These are phyloP conservation scores for Drosophila paulistorum DNA, from an alignment of 1,140 invertebrate species.

Conservation along the genomic window DNA sequence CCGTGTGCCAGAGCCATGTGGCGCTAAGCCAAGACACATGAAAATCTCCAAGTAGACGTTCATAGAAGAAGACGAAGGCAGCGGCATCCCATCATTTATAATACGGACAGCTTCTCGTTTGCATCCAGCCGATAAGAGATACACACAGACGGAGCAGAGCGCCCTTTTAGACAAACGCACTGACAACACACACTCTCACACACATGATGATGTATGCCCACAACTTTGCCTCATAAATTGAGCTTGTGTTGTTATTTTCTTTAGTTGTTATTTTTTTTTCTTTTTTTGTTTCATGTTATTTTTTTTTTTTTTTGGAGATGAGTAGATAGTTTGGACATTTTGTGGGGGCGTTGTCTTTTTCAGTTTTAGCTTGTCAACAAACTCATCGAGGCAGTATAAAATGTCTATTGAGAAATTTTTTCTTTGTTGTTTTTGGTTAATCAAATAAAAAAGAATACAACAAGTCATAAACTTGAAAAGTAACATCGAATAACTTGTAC, in stretches of 20 bases:
- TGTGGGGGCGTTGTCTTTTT: slow-evolving; percentile 47
- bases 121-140: slow-evolving; percentile 32
- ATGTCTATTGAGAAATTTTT: slow-evolving; percentile 48
- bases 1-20: slow-evolving; percentile 72
- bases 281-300: neutral
- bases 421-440: slow-evolving; percentile 18
- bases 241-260: slow-evolving; percentile 39
- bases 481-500: neutral
- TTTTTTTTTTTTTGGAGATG: slow-evolving; percentile 14
- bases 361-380: slow-evolving; percentile 54
- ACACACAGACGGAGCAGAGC: neutral
- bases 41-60: slow-evolving; percentile 31
- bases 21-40: slow-evolving; percentile 59
- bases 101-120: slow-evolving; percentile 56
- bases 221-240: slow-evolving; percentile 61
- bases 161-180: slow-evolving; percentile 43
- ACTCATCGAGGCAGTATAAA: slow-evolving; percentile 32
- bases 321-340: slow-evolving; percentile 21
- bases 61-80: neutral
- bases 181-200: slow-evolving; percentile 30
- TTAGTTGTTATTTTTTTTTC: neutral
- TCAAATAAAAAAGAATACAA: neutral
- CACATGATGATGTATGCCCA: slow-evolving; percentile 65
- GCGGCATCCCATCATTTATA: slow-evolving; percentile 64
- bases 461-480: neutral